Percentiles rank a stretch among this genome's conserved stretches.
These are phyloP conservation scores for Chionoecetes opilio DNA, from an alignment of 1,140 invertebrate species.

Conservation along the genomic window DNA sequence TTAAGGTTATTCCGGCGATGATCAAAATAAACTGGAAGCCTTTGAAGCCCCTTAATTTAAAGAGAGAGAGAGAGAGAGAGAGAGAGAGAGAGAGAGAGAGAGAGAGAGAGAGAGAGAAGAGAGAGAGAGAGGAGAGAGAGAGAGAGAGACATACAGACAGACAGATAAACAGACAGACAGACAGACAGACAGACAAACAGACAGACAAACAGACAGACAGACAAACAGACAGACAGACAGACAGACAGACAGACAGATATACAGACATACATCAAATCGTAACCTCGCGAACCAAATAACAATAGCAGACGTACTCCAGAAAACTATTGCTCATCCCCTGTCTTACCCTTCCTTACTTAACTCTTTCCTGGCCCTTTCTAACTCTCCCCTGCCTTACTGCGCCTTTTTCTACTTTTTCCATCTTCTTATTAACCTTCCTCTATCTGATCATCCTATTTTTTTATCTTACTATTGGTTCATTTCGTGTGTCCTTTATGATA, in stretches of 20 bases:
- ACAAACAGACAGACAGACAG: neutral
- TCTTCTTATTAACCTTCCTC: too few relatives aligned
- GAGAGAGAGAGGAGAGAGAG: neutral
- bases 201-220: neutral
- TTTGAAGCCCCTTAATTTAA: neutral
- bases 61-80: constrained; percentile 25
- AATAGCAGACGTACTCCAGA: too few relatives aligned
- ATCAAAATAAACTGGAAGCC: neutral
- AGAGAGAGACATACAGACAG: neutral
- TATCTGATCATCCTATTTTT: too few relatives aligned
- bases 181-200: neutral
- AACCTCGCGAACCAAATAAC: too few relatives aligned
- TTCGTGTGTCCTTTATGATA: too few relatives aligned
- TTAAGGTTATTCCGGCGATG: neutral
- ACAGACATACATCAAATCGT: neutral
- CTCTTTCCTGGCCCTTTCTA: neutral
- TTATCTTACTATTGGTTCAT: too few relatives aligned
- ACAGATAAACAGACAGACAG: neutral
- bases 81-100: constrained; percentile 27
- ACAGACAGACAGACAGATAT: neutral
- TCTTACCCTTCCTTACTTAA: too few relatives aligned
- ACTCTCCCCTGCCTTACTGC: neutral
- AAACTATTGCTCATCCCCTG: too few relatives aligned
- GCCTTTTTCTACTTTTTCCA: neutral
- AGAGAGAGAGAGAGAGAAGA: constrained; percentile 18